A percentile compares a stretch with the other conserved stretches of the same genome.
Evolutionary conservation across 2,797 vertebrate genomes (phyloP).

Genomic region (Silurus lanzhouensis): DNA sequence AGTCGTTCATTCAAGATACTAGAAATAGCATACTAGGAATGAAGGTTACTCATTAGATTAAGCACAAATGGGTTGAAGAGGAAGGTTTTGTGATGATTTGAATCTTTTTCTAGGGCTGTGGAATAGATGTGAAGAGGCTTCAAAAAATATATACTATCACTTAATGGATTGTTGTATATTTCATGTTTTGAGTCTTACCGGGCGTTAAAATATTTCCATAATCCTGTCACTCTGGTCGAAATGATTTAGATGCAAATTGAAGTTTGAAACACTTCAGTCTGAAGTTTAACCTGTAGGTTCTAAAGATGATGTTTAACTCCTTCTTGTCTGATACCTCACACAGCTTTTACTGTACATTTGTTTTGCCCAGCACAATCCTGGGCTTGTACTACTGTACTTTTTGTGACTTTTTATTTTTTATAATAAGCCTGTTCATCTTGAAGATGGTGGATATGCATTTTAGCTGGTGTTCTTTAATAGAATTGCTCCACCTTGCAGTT

Average conservation of each 20-base stretch:
- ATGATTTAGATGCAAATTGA: not conserved
- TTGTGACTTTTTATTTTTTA: not conserved
- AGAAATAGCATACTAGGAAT: constrained; percentile 9
- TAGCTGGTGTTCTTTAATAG: constrained; percentile 3
- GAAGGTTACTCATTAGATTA: constrained; percentile 24
- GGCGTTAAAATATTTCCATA: not conserved
- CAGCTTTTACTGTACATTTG: constrained; percentile 31
- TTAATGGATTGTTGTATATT: not conserved
- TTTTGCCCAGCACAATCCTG: constrained; percentile 37
- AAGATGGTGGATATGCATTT: constrained; percentile 19
- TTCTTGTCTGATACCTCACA: constrained; percentile 45
- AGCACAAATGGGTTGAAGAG: constrained; percentile 38
- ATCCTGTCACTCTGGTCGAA: not conserved
- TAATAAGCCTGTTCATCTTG: not conserved
- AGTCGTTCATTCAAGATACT: not conserved
- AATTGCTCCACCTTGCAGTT: constrained; percentile 2
- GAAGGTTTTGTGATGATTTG: not conserved
- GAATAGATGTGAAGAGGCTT: not conserved
- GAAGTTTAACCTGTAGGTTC: not conserved
- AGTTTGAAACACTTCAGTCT: not conserved
- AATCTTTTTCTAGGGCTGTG: not conserved
- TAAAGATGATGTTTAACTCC: not conserved
- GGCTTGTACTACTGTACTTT: constrained; percentile 60
- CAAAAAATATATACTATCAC: not conserved
- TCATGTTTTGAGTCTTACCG: not conserved